A percentile compares a stretch with the other conserved stretches of the same genome.
phyloP scores from a whole-genome alignment of 2,888 invertebrate species.

The Microplitis deprimator region DNA sequence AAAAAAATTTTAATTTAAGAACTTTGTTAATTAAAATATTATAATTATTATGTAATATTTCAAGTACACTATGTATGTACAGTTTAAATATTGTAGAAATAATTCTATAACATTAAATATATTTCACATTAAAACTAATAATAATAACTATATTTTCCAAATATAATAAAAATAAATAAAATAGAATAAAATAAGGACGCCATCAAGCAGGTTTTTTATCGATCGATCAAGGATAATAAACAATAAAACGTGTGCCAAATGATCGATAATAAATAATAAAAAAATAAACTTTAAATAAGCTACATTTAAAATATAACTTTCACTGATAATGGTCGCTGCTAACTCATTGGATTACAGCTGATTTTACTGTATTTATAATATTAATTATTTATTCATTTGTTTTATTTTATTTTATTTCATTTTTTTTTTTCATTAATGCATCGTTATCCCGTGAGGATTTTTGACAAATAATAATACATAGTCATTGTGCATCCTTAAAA shows the following conservation, averaged over 20 bases:
- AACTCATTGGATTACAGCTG: slow-evolving; percentile 66
- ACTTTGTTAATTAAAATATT: not conserved
- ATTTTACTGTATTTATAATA: slow-evolving; percentile 45
- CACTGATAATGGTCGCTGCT: slow-evolving; percentile 72
- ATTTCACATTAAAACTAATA: slow-evolving; percentile 6
- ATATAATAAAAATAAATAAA: slow-evolving; percentile 30
- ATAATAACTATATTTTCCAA: not conserved
- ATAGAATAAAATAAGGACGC: slow-evolving; percentile 37
- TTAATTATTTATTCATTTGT: slow-evolving; percentile 15
- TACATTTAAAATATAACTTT: slow-evolving; percentile 62
- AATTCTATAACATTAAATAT: not conserved
- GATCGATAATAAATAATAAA: slow-evolving; percentile 39
- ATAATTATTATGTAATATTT: too few relatives aligned
- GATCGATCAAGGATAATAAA: slow-evolving; percentile 58
- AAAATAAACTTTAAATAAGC: slow-evolving; percentile 50
- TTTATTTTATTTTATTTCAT: slow-evolving; percentile 41
- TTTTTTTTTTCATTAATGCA: slow-evolving; percentile 45
- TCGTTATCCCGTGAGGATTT: slow-evolving; percentile 48
- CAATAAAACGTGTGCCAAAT: slow-evolving; percentile 51
- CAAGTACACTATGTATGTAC: not conserved
- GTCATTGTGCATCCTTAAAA: slow-evolving; percentile 71
- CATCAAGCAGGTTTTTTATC: slow-evolving; percentile 60
- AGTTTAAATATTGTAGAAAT: not conserved
- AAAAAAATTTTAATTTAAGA: not conserved
- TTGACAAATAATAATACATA: slow-evolving; percentile 67